Evolutionary conservation across 2,888 invertebrate genomes (phyloP), one percentile per base, ranked within the genome.

Genomic region (Sinohyriopsis cumingii): DNA sequence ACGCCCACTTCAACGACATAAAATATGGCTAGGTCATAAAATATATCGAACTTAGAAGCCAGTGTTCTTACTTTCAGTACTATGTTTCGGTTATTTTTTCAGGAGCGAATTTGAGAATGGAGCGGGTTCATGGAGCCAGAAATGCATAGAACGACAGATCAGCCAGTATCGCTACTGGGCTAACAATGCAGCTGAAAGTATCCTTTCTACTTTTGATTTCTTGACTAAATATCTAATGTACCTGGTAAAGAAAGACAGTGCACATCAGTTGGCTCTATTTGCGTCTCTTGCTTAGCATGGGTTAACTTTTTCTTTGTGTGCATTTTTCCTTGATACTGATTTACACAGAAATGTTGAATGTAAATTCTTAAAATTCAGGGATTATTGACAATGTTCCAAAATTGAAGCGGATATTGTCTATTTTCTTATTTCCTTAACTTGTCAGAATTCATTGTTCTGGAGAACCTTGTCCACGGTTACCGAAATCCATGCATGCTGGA

Each of bases 381-480:
- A 45, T 45, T 45, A 5, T 45, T 45, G 15, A 15, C 45, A 45
- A 15, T 45, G 45, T 5, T 15, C 45, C 45, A 12, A 45, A 45
- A 12, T 45, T 45, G 1, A 12, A 15, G 45, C 15, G 15, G 15
- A 45, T 45, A 45, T 33, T 33, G 9, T 33, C 33, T 33, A 33
- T 45, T 45, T 45, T 15, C 9, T 45, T 45, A 3, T 28, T 53
- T 65, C 71, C 75, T 76, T 75, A 67, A 76, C 71, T n/a, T 12
- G 25, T 5, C 15, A 79, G 80, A 91, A 82, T 93, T 92, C 81
- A 90, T 92, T 56, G 85, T 92, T 65, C 84, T 92, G 63, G 92
- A 92, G 79, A 92, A 92, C 81, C 83, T 92, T 25, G 91, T 92
- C 19, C 87, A 88, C 69, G 86, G 88, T 66, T 92, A 90, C 84